Conservation (phyloP, 2,797 vertebrate species). For the Xenentodon cancila region DNA sequence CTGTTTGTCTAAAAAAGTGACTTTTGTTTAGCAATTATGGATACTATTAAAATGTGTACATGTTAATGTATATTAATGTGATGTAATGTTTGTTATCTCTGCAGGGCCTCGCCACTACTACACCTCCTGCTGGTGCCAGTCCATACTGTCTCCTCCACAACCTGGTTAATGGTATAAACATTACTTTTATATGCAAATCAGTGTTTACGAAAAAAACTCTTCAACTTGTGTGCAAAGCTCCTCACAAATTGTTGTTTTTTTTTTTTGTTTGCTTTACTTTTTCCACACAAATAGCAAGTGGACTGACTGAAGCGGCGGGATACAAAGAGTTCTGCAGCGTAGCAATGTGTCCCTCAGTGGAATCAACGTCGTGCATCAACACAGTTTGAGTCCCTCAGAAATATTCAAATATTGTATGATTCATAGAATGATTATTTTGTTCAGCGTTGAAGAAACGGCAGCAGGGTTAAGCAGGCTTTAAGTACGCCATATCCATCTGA, state of each 20-base stretch:
- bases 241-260: neutral
- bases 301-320: neutral
- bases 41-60: neutral
- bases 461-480: no score
- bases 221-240: neutral
- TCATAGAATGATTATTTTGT: no score
- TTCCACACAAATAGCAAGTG: slow-evolving; percentile 2
- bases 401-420: neutral
- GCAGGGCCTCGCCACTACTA: slow-evolving; percentile 9
- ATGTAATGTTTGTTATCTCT: neutral
- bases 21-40: neutral
- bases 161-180: slow-evolving; percentile 4
- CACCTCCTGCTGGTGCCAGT: neutral
- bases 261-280: neutral
- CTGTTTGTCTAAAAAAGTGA: no score
- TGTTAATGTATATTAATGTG: neutral
- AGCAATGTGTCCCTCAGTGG: slow-evolving; percentile 3
- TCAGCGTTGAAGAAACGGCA: no score
- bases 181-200: neutral
- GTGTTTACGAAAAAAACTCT: neutral
- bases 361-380: neutral
- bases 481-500: no score
- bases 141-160: slow-evolving; percentile 17
- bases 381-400: neutral
- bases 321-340: slow-evolving; percentile 10